These are phyloP conservation scores for Anthopleura xanthogrammica DNA, from an alignment of 92 coral and sea anemone species.

Conservation along the genomic window DNA sequence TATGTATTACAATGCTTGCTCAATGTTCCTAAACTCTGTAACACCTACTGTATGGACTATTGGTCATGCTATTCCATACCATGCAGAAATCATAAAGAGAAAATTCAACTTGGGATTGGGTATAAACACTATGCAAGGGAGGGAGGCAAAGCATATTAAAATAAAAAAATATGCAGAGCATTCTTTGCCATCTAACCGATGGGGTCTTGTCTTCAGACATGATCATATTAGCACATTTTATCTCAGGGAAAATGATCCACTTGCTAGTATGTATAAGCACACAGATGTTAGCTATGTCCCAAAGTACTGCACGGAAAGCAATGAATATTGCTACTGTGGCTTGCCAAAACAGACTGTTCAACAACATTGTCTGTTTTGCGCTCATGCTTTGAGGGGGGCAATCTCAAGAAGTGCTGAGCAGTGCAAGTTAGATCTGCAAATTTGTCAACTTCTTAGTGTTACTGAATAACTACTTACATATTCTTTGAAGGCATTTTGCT, in stretches of 20 bases:
- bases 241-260: slow-evolving; percentile 56
- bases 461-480: too few species aligned
- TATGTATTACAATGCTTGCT: slow-evolving; percentile 36
- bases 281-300: not conserved
- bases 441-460: too few species aligned
- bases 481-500: too few species aligned
- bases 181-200: slow-evolving; percentile 51
- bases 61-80: slow-evolving; percentile 61
- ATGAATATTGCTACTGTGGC: too few species aligned
- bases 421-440: too few species aligned
- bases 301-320: too few species aligned
- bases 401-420: too few species aligned
- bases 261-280: slow-evolving; percentile 17
- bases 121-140: slow-evolving; percentile 64
- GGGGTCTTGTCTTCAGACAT: slow-evolving; percentile 62
- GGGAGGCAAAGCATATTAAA: slow-evolving; percentile 65
- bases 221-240: slow-evolving; percentile 55
- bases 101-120: slow-evolving; percentile 52
- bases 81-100: slow-evolving; percentile 31
- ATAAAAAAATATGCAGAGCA: slow-evolving; percentile 59
- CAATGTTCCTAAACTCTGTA: slow-evolving; percentile 27
- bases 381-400: too few species aligned
- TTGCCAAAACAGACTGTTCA: too few species aligned
- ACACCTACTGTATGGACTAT: slow-evolving; percentile 64
- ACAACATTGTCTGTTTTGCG: too few species aligned